Conservation (phyloP, 2,113 vertebrate genomes). For the Oplegnathus fasciatus region DNA sequence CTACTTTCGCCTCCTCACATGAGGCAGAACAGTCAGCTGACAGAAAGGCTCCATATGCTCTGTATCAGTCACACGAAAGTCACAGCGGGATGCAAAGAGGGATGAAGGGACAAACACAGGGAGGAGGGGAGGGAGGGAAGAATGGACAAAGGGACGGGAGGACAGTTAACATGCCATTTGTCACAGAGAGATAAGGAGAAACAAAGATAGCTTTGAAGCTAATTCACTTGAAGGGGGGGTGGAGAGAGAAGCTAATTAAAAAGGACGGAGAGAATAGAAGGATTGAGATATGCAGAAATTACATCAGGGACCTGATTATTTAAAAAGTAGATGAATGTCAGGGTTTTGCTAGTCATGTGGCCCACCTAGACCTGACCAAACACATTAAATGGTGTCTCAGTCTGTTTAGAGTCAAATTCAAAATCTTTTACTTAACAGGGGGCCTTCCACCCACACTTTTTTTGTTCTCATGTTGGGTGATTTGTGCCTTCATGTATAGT, state of each 20-base stretch:
- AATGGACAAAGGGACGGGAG: slow-evolving; percentile 20
- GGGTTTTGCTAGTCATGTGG: background rate
- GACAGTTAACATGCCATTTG: slow-evolving; percentile 36
- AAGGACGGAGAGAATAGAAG: background rate
- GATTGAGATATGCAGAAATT: background rate
- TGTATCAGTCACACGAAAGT: slow-evolving; percentile 50
- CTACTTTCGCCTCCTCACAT: background rate
- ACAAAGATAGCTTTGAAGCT: slow-evolving; percentile 50
- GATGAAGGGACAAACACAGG: slow-evolving; percentile 30
- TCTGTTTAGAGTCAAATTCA: fast-evolving
- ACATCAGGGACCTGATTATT: background rate
- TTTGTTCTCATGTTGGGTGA: background rate
- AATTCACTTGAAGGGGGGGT: slow-evolving; percentile 12
- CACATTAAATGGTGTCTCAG: background rate
- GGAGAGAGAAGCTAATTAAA: slow-evolving; percentile 39
- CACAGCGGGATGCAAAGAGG: slow-evolving; percentile 37
- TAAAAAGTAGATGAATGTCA: background rate
- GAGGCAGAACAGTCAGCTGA: slow-evolving; percentile 46
- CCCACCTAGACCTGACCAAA: background rate
- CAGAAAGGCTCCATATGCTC: slow-evolving; percentile 55
- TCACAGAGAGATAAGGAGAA: slow-evolving; percentile 45
- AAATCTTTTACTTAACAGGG: background rate
- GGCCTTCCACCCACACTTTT: background rate
- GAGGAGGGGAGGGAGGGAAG: background rate
- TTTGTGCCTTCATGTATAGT: background rate